Percentiles rank a stretch among this genome's conserved stretches.
phyloP scores from a whole-genome alignment of 2,797 vertebrate species.

The Phyllotis vaccarum region DNA sequence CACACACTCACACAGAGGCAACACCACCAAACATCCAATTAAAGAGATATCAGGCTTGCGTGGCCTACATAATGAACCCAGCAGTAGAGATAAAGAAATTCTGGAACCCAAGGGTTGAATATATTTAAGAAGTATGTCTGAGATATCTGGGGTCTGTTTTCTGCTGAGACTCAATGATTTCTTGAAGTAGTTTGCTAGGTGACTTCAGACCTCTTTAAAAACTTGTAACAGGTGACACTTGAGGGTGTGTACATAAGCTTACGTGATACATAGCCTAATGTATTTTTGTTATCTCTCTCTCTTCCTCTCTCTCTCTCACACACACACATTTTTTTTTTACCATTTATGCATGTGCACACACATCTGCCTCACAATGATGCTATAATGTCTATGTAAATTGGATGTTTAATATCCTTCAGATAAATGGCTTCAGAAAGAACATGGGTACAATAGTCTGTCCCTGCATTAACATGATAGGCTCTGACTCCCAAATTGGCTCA shows the following conservation, averaged over 20 bases:
- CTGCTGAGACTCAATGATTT: conserved; percentile 16
- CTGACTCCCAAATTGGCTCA: conserved; percentile 86
- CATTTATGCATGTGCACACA: rapidly evolving
- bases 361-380: conserved; percentile 33
- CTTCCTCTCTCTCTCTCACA: not conserved
- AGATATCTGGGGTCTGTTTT: conserved; percentile 1
- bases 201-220: conserved; percentile 29
- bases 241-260: not conserved
- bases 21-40: not conserved
- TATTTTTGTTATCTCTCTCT: too few species aligned
- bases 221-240: not conserved
- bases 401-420: conserved; percentile 73
- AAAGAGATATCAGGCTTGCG: not conserved
- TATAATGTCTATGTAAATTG: conserved; percentile 72
- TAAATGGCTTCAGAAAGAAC: conserved; percentile 80
- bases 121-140: conserved; percentile 28
- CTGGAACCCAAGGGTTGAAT: not conserved
- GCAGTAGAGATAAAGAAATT: not conserved
- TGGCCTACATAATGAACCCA: not conserved
- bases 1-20: not conserved
- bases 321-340: not conserved
- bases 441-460: conserved; percentile 69
- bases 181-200: conserved; percentile 26
- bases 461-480: conserved; percentile 78
- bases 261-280: not conserved